phyloP scores from a whole-genome alignment of 2,888 invertebrate species.

The Macrosoma leucophasiata region DNA sequence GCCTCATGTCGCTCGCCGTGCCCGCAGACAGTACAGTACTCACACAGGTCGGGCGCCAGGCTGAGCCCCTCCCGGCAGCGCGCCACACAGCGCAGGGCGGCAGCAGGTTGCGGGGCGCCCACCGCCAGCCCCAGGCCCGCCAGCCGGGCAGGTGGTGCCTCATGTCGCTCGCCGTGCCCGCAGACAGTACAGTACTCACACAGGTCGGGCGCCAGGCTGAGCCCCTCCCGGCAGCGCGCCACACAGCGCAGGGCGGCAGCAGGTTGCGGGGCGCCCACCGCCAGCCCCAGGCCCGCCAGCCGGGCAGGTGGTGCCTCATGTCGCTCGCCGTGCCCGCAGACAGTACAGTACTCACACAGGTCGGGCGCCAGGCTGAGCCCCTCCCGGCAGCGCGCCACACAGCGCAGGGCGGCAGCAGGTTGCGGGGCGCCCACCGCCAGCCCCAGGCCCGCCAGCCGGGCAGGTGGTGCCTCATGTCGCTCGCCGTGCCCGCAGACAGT shows the following conservation, averaged over 20 bases:
- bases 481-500: conserved; percentile 85
- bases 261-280: conserved; percentile 80
- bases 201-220: conserved; percentile 70
- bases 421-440: conserved; percentile 86
- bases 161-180: conserved; percentile 92
- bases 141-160: conserved; percentile 94
- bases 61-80: conserved; percentile 88
- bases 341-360: conserved; percentile 70
- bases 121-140: conserved; percentile 87
- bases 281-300: conserved; percentile 86
- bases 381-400: conserved; percentile 89
- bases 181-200: too few species aligned
- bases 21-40: conserved; percentile 78
- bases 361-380: conserved; percentile 78
- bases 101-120: conserved; percentile 83
- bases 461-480: conserved; percentile 92
- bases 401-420: conserved; percentile 82
- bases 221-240: conserved; percentile 87
- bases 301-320: conserved; percentile 90
- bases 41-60: conserved; percentile 70
- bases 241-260: conserved; percentile 84
- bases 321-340: conserved; percentile 85
- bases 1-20: conserved; percentile 92
- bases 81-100: conserved; percentile 85
- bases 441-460: conserved; percentile 91